phyloP scores from a whole-genome alignment of 2,113 vertebrate genomes.

The Bambusicola thoracicus region DNA sequence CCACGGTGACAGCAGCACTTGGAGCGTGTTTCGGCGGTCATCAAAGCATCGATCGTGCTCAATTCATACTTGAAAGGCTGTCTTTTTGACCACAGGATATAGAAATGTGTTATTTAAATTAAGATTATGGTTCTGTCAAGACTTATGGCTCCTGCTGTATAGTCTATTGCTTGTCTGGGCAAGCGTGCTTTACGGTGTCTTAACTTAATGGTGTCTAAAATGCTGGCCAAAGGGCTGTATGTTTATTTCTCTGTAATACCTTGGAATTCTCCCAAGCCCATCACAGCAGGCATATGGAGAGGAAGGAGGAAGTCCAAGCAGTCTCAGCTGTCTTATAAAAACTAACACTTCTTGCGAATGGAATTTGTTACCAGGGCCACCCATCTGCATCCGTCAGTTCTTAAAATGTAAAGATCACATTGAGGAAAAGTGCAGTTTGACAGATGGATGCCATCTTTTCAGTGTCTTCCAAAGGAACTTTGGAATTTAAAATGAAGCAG shows the following conservation, averaged over 20 bases:
- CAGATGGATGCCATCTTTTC: constrained; percentile 20
- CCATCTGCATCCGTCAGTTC: background rate
- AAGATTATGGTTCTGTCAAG: background rate
- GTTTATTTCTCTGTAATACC: background rate
- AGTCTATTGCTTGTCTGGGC: background rate
- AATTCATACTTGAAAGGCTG: background rate
- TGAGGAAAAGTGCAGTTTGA: background rate
- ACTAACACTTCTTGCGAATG: background rate
- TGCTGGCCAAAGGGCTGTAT: accelerated
- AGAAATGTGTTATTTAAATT: background rate
- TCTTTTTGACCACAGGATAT: background rate
- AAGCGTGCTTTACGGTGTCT: background rate
- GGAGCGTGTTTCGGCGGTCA: background rate
- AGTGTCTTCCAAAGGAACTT: constrained; percentile 9
- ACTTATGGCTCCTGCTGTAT: background rate
- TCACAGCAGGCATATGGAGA: background rate
- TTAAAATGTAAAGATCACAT: background rate
- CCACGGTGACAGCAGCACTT: background rate
- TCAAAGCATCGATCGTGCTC: background rate
- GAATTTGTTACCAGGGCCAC: background rate
- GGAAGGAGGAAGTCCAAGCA: constrained; percentile 6
- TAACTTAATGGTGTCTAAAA: background rate
- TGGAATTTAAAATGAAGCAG: constrained; percentile 17
- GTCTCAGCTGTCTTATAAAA: background rate
- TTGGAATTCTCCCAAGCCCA: constrained; percentile 12